A percentile compares a stretch with the other conserved stretches of the same genome.
Conservation (phyloP, 2,113 vertebrate species). For the Malurus melanocephalus region DNA sequence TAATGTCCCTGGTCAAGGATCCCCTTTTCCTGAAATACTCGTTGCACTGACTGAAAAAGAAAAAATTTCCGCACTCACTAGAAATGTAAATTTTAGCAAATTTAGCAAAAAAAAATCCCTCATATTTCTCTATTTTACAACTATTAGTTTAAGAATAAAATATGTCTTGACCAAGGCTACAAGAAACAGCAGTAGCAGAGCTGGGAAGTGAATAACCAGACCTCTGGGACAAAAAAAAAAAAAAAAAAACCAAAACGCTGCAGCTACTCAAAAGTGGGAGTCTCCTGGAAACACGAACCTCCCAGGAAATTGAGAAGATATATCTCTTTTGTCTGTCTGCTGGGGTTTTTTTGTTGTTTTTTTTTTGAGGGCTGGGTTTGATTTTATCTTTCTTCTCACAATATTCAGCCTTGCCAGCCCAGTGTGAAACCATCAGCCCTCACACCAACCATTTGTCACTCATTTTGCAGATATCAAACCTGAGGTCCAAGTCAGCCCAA, state of each 20-base stretch:
- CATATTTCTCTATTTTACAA: not conserved
- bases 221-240: not conserved
- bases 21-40: not conserved
- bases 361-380: not conserved
- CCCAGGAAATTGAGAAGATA: not conserved
- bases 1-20: fast-evolving
- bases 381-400: not conserved
- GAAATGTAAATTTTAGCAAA: not conserved
- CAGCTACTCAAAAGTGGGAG: not conserved
- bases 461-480: not conserved
- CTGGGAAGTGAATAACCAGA: not conserved
- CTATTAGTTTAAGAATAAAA: not conserved
- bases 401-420: not conserved
- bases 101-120: not conserved
- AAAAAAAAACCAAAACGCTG: not conserved
- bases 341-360: not conserved
- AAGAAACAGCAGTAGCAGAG: not conserved
- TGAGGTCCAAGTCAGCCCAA: not conserved
- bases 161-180: not conserved
- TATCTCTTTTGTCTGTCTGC: fast-evolving
- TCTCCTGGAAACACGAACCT: not conserved
- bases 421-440: not conserved
- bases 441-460: not conserved
- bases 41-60: not conserved
- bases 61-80: not conserved